These are phyloP conservation scores for Brachymystax lenok DNA, from an alignment of 2,797 vertebrate species.

Conservation along the genomic window DNA sequence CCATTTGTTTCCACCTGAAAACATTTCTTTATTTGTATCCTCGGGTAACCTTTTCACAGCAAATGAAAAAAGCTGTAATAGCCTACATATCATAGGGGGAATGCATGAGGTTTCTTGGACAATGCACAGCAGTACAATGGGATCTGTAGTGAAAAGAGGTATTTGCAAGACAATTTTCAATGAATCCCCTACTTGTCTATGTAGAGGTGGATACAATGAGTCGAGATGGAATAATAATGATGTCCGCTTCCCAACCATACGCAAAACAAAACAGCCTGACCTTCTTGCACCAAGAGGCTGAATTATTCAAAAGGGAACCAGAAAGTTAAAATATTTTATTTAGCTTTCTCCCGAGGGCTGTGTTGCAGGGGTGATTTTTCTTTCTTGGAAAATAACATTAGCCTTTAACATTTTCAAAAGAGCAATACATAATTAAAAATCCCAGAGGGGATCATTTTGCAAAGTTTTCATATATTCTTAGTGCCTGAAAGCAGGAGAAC, in stretches of 20 bases:
- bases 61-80: conserved; percentile 32
- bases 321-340: conserved; percentile 33
- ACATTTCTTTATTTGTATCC: conserved; percentile 37
- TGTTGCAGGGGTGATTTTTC: conserved; percentile 38
- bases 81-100: conserved; percentile 26
- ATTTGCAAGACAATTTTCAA: conserved; percentile 1
- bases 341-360: conserved; percentile 26
- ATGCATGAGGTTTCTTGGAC: conserved; percentile 20
- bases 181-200: conserved; percentile 23
- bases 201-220: conserved; percentile 15
- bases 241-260: conserved; percentile 6
- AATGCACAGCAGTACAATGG: conserved; percentile 1
- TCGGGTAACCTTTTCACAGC: conserved; percentile 50
- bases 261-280: conserved; percentile 43
- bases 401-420: conserved; percentile 59
- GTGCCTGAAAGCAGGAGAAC: conserved; percentile 32
- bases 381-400: conserved; percentile 55
- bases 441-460: conserved; percentile 29
- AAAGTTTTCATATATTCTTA: conserved; percentile 35
- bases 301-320: conserved; percentile 35
- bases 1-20: conserved; percentile 30
- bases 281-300: conserved; percentile 47
- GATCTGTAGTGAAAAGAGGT: background rate
- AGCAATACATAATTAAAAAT: conserved; percentile 59
- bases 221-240: conserved; percentile 27